Evolutionary conservation across 2,113 vertebrate species (phyloP).

Genomic region (Hystrix brachyura): DNA sequence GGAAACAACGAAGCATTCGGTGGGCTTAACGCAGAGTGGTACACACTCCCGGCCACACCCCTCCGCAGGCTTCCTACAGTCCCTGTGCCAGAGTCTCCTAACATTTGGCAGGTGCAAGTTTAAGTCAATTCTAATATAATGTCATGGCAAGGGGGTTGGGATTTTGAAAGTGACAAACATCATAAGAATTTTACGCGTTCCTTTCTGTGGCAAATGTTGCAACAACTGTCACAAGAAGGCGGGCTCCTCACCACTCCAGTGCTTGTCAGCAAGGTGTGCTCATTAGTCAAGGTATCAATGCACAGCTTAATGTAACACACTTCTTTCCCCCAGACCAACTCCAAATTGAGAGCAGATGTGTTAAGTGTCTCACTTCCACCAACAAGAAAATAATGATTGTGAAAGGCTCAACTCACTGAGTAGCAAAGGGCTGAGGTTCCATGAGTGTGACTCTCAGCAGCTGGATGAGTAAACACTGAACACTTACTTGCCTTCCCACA

Average conservation of each 20-base stretch:
- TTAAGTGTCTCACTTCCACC: conserved; percentile 14
- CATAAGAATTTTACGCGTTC: conserved; percentile 55
- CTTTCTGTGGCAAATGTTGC: conserved; percentile 45
- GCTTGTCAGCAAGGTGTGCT: conserved; percentile 49
- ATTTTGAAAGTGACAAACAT: conserved; percentile 68
- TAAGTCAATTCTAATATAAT: conserved; percentile 73
- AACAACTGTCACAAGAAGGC: conserved; percentile 58
- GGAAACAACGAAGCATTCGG: conserved; percentile 65
- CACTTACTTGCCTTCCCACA: conserved; percentile 17
- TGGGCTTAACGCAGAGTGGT: conserved; percentile 56
- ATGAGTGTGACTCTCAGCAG: not conserved
- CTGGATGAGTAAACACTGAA: conserved; percentile 61
- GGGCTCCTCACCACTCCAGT: not conserved
- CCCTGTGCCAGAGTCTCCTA: not conserved
- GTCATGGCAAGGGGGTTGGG: conserved; percentile 6
- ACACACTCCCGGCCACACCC: not conserved
- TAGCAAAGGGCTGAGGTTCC: not conserved
- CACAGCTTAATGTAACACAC: not conserved
- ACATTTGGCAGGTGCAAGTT: conserved; percentile 67
- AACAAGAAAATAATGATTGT: not conserved
- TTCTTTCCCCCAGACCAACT: not conserved
- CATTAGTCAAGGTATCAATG: not conserved
- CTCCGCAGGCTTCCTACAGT: conserved; percentile 1
- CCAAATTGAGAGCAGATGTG: not conserved
- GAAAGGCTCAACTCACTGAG: not conserved